Base-by-base conservation (phyloP, 2,113 vertebrate genomes). In the Diphyllodes magnificus region DNA sequence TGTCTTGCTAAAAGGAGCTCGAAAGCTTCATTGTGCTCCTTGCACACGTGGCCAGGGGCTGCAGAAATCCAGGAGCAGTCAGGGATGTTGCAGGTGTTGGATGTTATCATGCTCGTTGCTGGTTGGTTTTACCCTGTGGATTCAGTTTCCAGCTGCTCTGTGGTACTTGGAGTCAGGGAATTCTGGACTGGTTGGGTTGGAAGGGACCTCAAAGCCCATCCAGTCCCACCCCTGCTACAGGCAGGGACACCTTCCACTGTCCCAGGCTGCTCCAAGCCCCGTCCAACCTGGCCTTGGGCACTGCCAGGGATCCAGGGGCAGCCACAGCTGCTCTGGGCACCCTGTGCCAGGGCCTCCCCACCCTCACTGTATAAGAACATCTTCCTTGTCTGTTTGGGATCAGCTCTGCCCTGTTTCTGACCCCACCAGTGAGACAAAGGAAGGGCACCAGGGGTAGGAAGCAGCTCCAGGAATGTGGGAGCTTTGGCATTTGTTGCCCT, bases 61-160 rank as follows among this genome's bases (percentile, higher is more conserved):
- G 73, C 65, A 12, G 23, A 24, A 73, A 27, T 7, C 3, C 47
- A 20, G 30, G 42, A 42, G 7, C 0, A 0, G 1, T 7, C 61
- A 15, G 63, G 37, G 45, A 9, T 31, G 42, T 4, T 53, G 37
- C 54, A 15, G 9, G n/a, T 6, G 24, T 9, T 35, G 1, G 1
- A 7, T 51, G 35, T 27, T 57, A 30, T 35, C 1, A 0, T 5
- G 31, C 15, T 35, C 1, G 0, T 6, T 35, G 44, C 9, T 3
- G 4, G 6, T 4, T 37, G 50, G 8, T 45, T 69, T 71, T 6
- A 21, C 21, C 15, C 64, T 6, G 12, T 1, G 47, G 18, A 14
- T 51, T 54, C 35, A 2, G 37, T 17, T 57, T 16, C 50, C 75
- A 92, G 66, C 50, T 64, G 53, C 51, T 35, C 13, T 4, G 12